Percentiles rank a stretch among this genome's conserved stretches.
phyloP scores from a whole-genome alignment of 2,113 vertebrate genomes.

The Stercorarius parasiticus region DNA sequence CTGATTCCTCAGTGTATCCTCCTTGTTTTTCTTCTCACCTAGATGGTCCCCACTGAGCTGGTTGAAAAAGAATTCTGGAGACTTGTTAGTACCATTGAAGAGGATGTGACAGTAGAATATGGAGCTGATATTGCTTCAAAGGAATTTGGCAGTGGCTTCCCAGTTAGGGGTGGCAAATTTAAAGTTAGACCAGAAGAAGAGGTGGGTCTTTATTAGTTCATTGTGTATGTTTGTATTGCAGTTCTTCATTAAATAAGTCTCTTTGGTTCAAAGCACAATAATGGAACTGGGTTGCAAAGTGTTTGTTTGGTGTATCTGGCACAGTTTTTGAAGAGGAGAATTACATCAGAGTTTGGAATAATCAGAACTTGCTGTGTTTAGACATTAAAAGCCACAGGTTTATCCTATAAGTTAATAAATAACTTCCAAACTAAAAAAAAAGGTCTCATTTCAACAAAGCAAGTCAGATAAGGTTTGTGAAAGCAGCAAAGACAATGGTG shows the following conservation, averaged over 20 bases:
- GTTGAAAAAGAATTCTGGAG: slow-evolving; percentile 99
- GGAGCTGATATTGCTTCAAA: slow-evolving; percentile 98
- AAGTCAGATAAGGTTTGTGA: not conserved
- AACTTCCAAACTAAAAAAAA: not conserved
- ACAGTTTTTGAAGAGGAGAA: not conserved
- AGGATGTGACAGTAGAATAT: slow-evolving; percentile 97
- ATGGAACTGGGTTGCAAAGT: not conserved
- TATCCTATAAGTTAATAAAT: not conserved
- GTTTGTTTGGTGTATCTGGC: not conserved
- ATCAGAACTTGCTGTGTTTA: not conserved
- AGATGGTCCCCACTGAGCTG: slow-evolving; percentile 99
- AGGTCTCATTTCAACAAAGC: not conserved
- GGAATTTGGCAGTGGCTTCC: slow-evolving; percentile 98
- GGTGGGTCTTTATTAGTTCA: slow-evolving; percentile 68
- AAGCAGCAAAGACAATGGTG: not conserved
- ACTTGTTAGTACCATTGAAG: slow-evolving; percentile 94
- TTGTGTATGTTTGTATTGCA: not conserved
- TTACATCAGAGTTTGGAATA: not conserved
- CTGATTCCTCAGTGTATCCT: not conserved
- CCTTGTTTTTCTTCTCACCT: not conserved
- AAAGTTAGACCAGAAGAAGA: slow-evolving; percentile 90
- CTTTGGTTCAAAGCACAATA: not conserved
- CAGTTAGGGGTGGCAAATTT: slow-evolving; percentile 88
- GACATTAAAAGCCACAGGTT: not conserved
- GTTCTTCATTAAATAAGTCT: not conserved